Evolutionary conservation across 2,888 invertebrate genomes (phyloP).

Genomic region (Scaptomyza flava): DNA sequence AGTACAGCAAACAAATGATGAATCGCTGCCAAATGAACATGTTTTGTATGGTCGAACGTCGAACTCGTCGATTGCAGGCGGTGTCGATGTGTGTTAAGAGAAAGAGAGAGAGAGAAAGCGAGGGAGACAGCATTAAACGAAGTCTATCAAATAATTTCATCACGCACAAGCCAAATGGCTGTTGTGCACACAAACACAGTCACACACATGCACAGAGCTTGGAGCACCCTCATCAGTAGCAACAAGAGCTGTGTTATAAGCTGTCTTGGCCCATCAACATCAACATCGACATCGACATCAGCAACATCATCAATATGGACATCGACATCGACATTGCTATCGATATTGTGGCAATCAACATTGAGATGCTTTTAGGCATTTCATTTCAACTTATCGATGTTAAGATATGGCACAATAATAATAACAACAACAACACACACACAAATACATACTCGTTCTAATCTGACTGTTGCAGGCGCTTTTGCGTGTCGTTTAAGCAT

Average conservation of each 20-base stretch:
- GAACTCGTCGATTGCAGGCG: constrained; percentile 15
- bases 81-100: constrained; percentile 2
- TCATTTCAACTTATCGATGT: constrained; percentile 41
- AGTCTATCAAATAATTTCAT: constrained; percentile 56
- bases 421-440: constrained; percentile 4
- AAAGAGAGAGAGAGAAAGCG: background rate
- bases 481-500: constrained; percentile 15
- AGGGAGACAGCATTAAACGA: constrained; percentile 10
- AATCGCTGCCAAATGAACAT: constrained; percentile 72
- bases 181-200: constrained; percentile 15
- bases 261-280: background rate
- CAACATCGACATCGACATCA: background rate
- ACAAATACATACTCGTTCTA: background rate
- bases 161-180: constrained; percentile 39
- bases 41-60: constrained; percentile 29
- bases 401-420: constrained; percentile 20
- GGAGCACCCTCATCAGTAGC: constrained; percentile 2
- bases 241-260: background rate
- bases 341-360: constrained; percentile 45
- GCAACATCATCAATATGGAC: constrained; percentile 14
- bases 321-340: constrained; percentile 32
- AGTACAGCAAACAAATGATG: constrained; percentile 55
- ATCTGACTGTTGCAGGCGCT: constrained; percentile 36
- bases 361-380: constrained; percentile 27
- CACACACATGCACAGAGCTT: background rate